Base-by-base conservation (phyloP, 2,113 vertebrate genomes). In the Oxyruncus cristatus region DNA sequence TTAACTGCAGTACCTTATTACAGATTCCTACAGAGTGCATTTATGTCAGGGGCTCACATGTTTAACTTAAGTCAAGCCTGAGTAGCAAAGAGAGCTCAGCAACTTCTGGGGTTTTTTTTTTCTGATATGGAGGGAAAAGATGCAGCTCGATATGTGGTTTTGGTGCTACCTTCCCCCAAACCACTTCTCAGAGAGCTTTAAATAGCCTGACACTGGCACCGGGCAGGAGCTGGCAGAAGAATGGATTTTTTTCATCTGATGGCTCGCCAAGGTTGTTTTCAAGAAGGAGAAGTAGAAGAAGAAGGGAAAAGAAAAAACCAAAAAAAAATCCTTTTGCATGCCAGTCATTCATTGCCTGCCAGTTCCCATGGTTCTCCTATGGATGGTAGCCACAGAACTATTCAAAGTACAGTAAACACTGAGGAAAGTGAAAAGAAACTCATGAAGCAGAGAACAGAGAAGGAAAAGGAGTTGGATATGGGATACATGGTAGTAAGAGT, bases 301-400 rank as follows among this genome's bases (percentile, higher is more conserved):
- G 71, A 75, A 88, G 53, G 32, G 30, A 50, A 46, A 21, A 62
- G 28, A 81, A 67, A 32, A 58, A 53, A 28, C 28, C 3, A 42
- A 73, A 87, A 42, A 73, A 87, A 33, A 32, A 2, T 33, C 42
- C 18, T 95, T 93, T 88, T 85, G 35, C 88, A 89, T 76, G 93
- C 94, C 94, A 95, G 73, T 74, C 92, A 94, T 95, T 96, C 92
- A 95, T 39, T 88, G 93, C 87, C 80, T 92, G 59, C 86, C 89
- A 73, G 85, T 97, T 96, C 85, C 93, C 76, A 92, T 94, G 94
- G 95, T 97, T 97, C 53, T 85, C 77, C 90, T 91, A 83, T 87
- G 93, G 96, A 96, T 62, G 91, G 65, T 93, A 30, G 94, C 95
- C 94, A 92, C 95, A 72, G 55, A 96, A 93, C 88, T 88, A 80